Conservation (phyloP, 2,888 invertebrate species). For the Papilio gigon region DNA sequence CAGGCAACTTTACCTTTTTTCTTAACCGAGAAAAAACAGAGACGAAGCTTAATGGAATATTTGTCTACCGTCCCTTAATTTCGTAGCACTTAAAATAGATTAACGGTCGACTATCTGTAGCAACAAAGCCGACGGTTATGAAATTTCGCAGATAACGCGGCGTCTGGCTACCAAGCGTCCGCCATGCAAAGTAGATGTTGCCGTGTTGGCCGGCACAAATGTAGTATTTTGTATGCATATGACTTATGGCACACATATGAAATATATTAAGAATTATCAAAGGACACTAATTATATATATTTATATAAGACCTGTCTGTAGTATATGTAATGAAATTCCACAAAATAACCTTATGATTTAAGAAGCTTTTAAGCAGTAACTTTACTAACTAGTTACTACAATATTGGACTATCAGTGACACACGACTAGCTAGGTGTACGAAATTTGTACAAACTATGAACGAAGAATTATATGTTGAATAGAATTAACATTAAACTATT, state of each 20-base stretch:
- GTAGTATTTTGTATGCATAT: conserved; percentile 22
- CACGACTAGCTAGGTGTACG: too few relatives aligned
- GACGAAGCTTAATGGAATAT: not conserved
- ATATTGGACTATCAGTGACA: too few relatives aligned
- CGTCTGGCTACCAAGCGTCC: conserved; percentile 26
- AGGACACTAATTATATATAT: too few relatives aligned
- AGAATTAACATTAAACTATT: not conserved
- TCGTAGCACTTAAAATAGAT: conserved; percentile 21
- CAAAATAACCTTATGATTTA: too few relatives aligned
- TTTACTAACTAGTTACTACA: too few relatives aligned
- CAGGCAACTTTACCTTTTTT: not conserved
- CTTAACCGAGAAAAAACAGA: not conserved
- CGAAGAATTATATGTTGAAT: too few relatives aligned
- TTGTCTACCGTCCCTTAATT: not conserved
- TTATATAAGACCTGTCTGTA: too few relatives aligned
- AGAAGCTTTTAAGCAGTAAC: too few relatives aligned
- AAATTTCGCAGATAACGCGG: conserved; percentile 38
- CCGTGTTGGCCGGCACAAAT: conserved; percentile 11
- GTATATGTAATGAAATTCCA: too few relatives aligned
- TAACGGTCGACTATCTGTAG: conserved; percentile 19
- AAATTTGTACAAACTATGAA: too few relatives aligned
- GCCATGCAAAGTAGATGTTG: conserved; percentile 30
- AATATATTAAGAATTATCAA: too few relatives aligned
- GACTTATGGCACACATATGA: not conserved
- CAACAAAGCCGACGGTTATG: conserved; percentile 28